These are phyloP conservation scores for Parambassis ranga DNA, from an alignment of 2,797 vertebrate species.

Conservation along the genomic window DNA sequence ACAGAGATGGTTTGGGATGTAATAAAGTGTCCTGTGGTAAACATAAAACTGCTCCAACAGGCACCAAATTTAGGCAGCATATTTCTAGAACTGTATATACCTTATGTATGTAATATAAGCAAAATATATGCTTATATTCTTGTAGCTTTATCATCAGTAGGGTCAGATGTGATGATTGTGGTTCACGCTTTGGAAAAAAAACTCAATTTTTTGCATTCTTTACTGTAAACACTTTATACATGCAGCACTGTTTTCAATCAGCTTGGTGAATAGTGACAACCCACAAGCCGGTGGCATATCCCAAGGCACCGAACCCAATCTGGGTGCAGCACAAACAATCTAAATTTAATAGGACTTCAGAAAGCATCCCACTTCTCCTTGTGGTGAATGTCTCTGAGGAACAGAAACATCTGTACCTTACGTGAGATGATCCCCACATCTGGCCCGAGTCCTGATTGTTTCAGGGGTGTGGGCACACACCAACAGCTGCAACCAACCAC, in stretches of 20 bases:
- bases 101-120: too few species aligned
- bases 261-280: constrained; percentile 55
- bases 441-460: constrained; percentile 70
- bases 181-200: constrained; percentile 30
- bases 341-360: constrained; percentile 71
- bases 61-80: constrained; percentile 2
- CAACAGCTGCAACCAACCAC: constrained; percentile 74
- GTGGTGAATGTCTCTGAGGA: constrained; percentile 51
- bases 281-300: constrained; percentile 59
- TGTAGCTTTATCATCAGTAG: constrained; percentile 15
- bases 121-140: constrained; percentile 26
- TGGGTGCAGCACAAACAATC: constrained; percentile 68
- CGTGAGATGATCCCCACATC: constrained; percentile 78
- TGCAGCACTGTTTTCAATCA: constrained; percentile 64
- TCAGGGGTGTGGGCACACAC: constrained; percentile 69
- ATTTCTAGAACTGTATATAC: constrained; percentile 19
- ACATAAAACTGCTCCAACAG: constrained; percentile 15
- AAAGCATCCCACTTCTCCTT: constrained; percentile 60
- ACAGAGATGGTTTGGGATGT: constrained; percentile 19
- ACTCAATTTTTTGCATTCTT: constrained; percentile 21
- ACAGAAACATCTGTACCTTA: constrained; percentile 78
- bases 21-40: constrained; percentile 16
- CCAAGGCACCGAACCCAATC: constrained; percentile 55
- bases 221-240: constrained; percentile 30
- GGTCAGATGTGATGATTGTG: constrained; percentile 32